These are phyloP conservation scores for Pristionchus mayeri DNA, from an alignment of 2,888 invertebrate genomes.

Conservation along the genomic window DNA sequence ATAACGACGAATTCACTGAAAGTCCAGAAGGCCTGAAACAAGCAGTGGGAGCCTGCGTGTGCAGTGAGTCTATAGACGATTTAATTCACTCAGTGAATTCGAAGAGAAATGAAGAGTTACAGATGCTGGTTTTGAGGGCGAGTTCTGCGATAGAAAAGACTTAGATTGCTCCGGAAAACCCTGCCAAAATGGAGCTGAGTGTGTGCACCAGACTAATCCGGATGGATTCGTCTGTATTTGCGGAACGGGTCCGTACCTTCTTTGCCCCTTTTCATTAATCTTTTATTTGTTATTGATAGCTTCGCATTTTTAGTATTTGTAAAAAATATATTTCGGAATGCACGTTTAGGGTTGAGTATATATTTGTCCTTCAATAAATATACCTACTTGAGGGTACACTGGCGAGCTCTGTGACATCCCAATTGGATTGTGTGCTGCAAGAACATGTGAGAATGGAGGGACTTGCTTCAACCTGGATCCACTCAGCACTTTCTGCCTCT, in stretches of 20 bases:
- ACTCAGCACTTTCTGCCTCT: neutral
- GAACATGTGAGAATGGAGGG: neutral
- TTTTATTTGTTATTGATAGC: too few relatives aligned
- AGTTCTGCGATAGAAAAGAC: neutral
- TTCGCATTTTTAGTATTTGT: too few relatives aligned
- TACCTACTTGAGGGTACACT: constrained; percentile 9
- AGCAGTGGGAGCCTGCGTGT: neutral
- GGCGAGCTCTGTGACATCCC: neutral
- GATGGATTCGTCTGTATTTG: too few relatives aligned
- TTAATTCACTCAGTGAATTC: neutral
- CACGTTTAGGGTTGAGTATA: too few relatives aligned
- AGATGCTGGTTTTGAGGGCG: neutral
- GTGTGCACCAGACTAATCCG: too few relatives aligned
- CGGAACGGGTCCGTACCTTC: too few relatives aligned
- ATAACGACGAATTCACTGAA: neutral
- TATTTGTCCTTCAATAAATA: too few relatives aligned
- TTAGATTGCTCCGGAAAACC: neutral
- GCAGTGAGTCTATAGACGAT: neutral
- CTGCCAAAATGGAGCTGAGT: neutral
- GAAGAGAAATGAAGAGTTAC: neutral
- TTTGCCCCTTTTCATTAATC: too few relatives aligned
- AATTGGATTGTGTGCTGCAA: neutral
- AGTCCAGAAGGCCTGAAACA: neutral
- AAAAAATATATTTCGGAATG: too few relatives aligned
- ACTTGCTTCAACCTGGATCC: constrained; percentile 22